These are phyloP conservation scores for Tokudaia tokunoshimensis DNA, from an alignment of 2,797 vertebrate genomes.

Conservation along the genomic window DNA sequence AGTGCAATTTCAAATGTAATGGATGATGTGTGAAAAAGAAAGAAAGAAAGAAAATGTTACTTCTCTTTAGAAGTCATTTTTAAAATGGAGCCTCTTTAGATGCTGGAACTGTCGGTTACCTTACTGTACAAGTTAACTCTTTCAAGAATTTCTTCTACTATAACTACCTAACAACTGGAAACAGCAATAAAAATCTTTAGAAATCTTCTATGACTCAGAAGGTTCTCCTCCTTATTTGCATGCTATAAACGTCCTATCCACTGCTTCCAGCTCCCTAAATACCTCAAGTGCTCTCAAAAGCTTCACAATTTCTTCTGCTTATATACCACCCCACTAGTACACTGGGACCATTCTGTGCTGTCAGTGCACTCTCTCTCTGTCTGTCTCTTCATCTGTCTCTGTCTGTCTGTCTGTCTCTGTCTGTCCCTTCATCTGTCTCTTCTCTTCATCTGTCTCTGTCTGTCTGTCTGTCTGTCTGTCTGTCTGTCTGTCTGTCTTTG, in stretches of 20 bases:
- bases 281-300: fast-evolving
- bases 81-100: conserved; percentile 35
- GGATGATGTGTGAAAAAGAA: conserved; percentile 54
- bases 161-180: neutral
- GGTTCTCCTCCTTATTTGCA: neutral
- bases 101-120: conserved; percentile 12
- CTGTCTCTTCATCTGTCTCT: neutral
- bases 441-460: too few species aligned
- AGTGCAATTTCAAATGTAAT: conserved; percentile 69
- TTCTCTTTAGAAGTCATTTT: conserved; percentile 8
- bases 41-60: conserved; percentile 49
- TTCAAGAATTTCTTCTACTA: neutral
- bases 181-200: neutral
- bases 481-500: too few species aligned
- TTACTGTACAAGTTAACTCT: conserved; percentile 34
- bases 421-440: too few species aligned
- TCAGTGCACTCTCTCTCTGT: neutral
- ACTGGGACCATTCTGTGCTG: neutral
- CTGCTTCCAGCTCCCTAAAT: neutral
- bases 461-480: too few species aligned
- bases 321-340: neutral
- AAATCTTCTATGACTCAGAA: neutral
- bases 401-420: neutral
- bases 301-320: neutral
- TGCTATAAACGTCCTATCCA: neutral